These are phyloP conservation scores for Melanerpes aurifrons DNA, from an alignment of 2,113 vertebrate genomes.

Conservation along the genomic window DNA sequence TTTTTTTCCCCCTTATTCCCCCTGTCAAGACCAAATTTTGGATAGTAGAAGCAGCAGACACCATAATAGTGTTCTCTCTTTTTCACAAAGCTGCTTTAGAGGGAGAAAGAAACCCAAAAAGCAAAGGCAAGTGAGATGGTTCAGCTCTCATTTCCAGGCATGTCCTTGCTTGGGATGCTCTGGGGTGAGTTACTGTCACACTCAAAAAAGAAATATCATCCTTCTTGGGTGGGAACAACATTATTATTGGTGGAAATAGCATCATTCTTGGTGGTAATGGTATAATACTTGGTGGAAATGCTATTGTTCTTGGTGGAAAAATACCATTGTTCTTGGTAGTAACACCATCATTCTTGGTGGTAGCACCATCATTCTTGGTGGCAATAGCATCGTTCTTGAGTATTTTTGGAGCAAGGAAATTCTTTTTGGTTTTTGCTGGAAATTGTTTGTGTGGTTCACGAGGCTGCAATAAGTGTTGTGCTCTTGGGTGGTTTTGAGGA, in stretches of 20 bases:
- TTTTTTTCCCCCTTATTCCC: no score
- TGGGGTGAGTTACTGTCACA: background rate
- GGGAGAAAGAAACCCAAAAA: background rate
- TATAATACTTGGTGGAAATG: background rate
- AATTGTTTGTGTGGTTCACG: accelerated
- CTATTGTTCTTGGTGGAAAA: background rate
- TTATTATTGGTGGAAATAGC: background rate
- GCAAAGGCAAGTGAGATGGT: accelerated
- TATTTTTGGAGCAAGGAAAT: background rate
- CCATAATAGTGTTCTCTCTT: background rate
- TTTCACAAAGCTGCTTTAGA: background rate
- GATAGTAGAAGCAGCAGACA: background rate
- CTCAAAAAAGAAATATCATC: background rate
- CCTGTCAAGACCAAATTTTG: background rate
- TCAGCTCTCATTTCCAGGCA: background rate
- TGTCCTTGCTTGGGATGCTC: background rate
- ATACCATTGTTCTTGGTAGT: background rate
- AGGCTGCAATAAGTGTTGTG: background rate
- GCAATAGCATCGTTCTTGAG: background rate
- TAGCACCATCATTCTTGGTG: background rate
- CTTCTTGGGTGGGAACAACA: background rate
- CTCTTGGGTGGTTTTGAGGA: background rate
- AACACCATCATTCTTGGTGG: background rate
- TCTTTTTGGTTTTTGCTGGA: background rate
- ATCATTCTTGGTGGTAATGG: background rate